These are phyloP conservation scores for Thera britannica DNA, from an alignment of 2,888 invertebrate species.

Conservation along the genomic window DNA sequence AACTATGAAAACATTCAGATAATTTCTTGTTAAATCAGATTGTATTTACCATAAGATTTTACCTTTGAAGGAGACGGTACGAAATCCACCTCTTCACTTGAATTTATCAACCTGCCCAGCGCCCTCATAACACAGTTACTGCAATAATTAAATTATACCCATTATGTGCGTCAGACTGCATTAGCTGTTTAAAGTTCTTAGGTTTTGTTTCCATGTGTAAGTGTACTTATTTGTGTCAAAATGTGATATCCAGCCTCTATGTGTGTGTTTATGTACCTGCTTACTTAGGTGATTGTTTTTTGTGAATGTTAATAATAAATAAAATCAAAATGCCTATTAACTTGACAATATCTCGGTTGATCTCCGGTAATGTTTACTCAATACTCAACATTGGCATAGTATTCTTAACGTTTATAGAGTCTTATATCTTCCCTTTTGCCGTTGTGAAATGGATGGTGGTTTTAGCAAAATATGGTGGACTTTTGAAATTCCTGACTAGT, in stretches of 20 bases:
- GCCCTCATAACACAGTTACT: constrained; percentile 14
- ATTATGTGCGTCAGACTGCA: constrained; percentile 12
- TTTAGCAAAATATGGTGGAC: constrained; percentile 54
- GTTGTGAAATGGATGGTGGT: constrained; percentile 63
- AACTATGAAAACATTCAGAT: too few relatives aligned
- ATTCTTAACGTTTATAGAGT: constrained; percentile 58
- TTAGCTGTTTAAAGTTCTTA: constrained; percentile 4
- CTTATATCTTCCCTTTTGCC: constrained; percentile 58
- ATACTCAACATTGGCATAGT: constrained; percentile 54
- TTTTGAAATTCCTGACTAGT: constrained; percentile 36
- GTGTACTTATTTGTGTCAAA: neutral
- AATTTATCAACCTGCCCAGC: neutral
- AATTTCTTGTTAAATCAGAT: too few relatives aligned
- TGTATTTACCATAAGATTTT: too few relatives aligned
- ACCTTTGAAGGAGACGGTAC: too few relatives aligned
- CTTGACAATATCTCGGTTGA: constrained; percentile 39
- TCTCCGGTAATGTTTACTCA: constrained; percentile 46
- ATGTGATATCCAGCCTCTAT: neutral
- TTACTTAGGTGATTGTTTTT: too few relatives aligned
- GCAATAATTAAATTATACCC: constrained; percentile 26
- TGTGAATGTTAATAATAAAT: neutral
- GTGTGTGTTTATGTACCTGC: neutral
- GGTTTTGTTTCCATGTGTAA: neutral
- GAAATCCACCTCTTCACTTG: too few relatives aligned
- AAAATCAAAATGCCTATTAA: constrained; percentile 30